Evolutionary conservation across 2,888 invertebrate species (phyloP), one percentile per base, ranked within the genome.

Genomic region (Gordius sp.): DNA sequence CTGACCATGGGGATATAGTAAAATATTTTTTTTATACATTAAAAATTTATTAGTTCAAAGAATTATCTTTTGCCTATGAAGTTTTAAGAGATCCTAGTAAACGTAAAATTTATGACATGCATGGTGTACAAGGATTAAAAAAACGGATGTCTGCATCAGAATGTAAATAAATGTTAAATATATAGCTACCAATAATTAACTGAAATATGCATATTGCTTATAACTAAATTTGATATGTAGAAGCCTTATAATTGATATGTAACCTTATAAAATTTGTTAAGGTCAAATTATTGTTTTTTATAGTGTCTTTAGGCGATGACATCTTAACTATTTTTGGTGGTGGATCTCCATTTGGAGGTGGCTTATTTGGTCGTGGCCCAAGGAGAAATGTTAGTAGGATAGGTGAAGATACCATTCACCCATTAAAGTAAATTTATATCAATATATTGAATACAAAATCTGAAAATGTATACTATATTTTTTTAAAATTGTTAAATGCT

Each of bases 1-100:
- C 82, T 33, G 80, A 79, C 62, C 80, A 82, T 59, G 86, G 82
- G 58, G 86, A 87, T 67, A 82, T 80, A 65, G 69, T 69, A 62
- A 28, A 57, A 55, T 20, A 16, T 52, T 16, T 23, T 56, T 8
- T 20, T 57, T 23, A 25, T 23, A 41, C 4, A 13, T 52, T n/a
- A 13, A 8, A n/a, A 59, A 56, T 56, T 27, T 65, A 65, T 56
- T 62, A 72, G 73, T 86, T 87, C 67, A 86, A 87, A 70, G 87
- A 89, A 74, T 87, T 89, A 63, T 83, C 84, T 59, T 86, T 81
- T 72, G 87, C 87, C 0, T 85, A 87, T 69, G 87, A 89, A 73
- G 79, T 86, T 54, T 73, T 89, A 57, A 84, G 85, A 13, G 82
- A 86, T 72, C 75, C 81, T 2, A 81, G 82, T 64, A 86, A 86